Evolutionary conservation across 2,797 vertebrate species (phyloP).

Genomic region (Remorina albescens): DNA sequence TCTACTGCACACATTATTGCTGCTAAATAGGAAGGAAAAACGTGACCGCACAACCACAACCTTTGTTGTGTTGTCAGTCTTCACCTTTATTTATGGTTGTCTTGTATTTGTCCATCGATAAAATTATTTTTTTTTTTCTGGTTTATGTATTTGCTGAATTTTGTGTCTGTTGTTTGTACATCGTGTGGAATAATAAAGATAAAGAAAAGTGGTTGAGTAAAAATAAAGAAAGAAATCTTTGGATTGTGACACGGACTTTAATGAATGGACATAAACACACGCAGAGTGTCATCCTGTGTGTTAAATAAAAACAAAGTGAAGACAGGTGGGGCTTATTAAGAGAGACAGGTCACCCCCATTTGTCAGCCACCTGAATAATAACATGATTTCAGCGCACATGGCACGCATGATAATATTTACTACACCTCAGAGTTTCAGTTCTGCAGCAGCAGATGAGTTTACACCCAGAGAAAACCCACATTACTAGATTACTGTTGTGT

Average conservation of each 20-base stretch:
- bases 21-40: too few species aligned
- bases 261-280: background rate
- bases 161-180: too few species aligned
- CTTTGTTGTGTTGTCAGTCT: too few species aligned
- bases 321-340: constrained; percentile 17
- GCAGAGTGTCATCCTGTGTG: background rate
- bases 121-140: too few species aligned
- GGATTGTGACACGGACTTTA: background rate
- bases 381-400: background rate
- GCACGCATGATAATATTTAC: constrained; percentile 22
- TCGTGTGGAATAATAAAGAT: too few species aligned
- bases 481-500: constrained; percentile 81
- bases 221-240: background rate
- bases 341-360: constrained; percentile 12
- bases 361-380: constrained; percentile 1
- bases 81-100: too few species aligned
- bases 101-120: too few species aligned
- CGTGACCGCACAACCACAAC: too few species aligned
- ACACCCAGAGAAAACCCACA: constrained; percentile 72
- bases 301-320: constrained; percentile 1
- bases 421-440: background rate
- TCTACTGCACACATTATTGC: too few species aligned
- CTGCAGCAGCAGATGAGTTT: constrained; percentile 47
- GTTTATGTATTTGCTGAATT: too few species aligned
- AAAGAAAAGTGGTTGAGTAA: too few species aligned